Conservation (phyloP, 2,797 vertebrate genomes). For the Halcyon chelicuti region DNA sequence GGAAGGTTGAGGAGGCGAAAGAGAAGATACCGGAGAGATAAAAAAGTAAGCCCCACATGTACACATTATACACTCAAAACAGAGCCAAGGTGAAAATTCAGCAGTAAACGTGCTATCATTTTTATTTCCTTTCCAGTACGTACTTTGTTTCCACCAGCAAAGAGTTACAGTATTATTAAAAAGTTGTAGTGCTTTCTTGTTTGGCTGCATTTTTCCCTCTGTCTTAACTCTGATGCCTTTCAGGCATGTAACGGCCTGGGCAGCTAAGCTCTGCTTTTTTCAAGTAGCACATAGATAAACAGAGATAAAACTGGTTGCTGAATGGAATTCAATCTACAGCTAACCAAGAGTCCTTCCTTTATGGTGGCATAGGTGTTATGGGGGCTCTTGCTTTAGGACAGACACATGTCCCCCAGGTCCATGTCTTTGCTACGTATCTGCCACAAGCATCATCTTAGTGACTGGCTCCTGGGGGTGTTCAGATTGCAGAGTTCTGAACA, state of each 20-base stretch:
- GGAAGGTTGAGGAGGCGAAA: not conserved
- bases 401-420: not conserved
- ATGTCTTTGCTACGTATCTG: not conserved
- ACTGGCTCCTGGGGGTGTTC: not conserved
- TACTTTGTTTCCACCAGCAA: slow-evolving; percentile 21
- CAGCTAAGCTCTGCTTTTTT: slow-evolving; percentile 39
- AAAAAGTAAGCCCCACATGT: not conserved
- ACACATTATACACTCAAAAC: not conserved
- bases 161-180: slow-evolving; percentile 60
- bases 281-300: slow-evolving; percentile 20
- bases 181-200: slow-evolving; percentile 49
- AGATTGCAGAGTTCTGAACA: not conserved
- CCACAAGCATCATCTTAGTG: not conserved
- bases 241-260: slow-evolving; percentile 64
- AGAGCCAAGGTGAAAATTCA: not conserved
- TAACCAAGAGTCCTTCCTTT: not conserved
- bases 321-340: not conserved
- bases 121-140: not conserved
- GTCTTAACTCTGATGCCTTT: slow-evolving; percentile 55
- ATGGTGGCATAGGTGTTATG: not conserved
- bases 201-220: slow-evolving; percentile 64
- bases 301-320: slow-evolving; percentile 31
- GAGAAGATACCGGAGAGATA: not conserved
- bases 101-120: not conserved
- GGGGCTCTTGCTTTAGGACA: not conserved